A percentile compares a stretch with the other conserved stretches of the same genome.
phyloP scores from a whole-genome alignment of 92 coral and sea anemone species.

The Palythoa grandis region DNA sequence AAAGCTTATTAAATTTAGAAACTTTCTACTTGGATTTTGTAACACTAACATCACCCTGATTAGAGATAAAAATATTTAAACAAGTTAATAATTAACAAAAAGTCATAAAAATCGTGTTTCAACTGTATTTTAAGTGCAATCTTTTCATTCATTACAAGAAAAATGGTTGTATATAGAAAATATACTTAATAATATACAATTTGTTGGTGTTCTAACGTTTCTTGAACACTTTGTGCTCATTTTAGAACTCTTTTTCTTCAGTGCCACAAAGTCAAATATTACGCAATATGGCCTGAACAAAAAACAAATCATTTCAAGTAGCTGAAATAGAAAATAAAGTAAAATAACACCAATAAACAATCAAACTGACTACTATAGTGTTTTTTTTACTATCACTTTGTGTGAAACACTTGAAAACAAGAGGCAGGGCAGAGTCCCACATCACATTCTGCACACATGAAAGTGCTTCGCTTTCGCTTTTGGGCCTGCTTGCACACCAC shows the following conservation, averaged over 20 bases:
- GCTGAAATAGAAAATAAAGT: not conserved
- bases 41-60: not conserved
- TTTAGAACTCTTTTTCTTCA: not conserved
- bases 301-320: slow-evolving; percentile 11
- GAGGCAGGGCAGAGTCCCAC: not conserved
- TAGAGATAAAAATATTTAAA: slow-evolving; percentile 11
- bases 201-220: slow-evolving; percentile 11
- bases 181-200: slow-evolving; percentile 19
- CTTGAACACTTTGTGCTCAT: not conserved
- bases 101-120: slow-evolving; percentile 13
- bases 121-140: not conserved
- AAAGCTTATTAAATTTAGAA: slow-evolving; percentile 27
- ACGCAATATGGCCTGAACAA: not conserved
- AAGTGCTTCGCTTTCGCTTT: too few species aligned
- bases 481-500: too few species aligned
- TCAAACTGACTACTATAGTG: not conserved
- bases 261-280: slow-evolving; percentile 8
- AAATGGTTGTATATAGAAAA: not conserved
- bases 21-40: slow-evolving; percentile 17
- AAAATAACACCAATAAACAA: not conserved
- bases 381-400: not conserved
- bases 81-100: not conserved
- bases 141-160: not conserved
- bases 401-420: not conserved
- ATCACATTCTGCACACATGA: slow-evolving; percentile 1